These are phyloP conservation scores for Clarias fuscus DNA, from an alignment of 2,797 vertebrate species.

Conservation along the genomic window DNA sequence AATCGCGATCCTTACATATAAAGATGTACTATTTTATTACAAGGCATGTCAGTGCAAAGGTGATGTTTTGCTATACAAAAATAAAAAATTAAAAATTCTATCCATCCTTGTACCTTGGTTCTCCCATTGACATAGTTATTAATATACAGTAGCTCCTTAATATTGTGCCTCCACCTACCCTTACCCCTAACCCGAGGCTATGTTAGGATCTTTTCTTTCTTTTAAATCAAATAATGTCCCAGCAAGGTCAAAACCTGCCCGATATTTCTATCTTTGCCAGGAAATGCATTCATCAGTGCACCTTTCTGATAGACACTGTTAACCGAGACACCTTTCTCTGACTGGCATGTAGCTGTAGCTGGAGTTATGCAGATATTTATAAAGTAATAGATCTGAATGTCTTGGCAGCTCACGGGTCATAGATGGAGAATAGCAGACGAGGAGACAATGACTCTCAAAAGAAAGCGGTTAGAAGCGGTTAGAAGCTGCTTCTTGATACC, in stretches of 20 bases:
- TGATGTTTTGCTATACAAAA: background rate
- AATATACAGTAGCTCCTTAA: background rate
- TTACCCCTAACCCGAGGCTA: background rate
- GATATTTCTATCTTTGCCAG: background rate
- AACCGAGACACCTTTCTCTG: constrained; percentile 55
- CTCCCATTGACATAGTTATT: background rate
- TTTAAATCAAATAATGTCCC: background rate
- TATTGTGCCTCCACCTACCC: too few species aligned
- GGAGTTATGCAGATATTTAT: constrained; percentile 41
- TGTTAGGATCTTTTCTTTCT: background rate
- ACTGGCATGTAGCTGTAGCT: constrained; percentile 44
- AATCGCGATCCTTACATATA: background rate
- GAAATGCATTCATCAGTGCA: background rate
- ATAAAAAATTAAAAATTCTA: background rate
- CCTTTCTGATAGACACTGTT: constrained; percentile 27
- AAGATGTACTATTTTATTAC: background rate
- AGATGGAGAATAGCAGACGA: constrained; percentile 63
- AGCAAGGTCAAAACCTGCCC: too few species aligned
- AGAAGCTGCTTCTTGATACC: constrained; percentile 49
- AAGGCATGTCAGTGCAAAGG: background rate
- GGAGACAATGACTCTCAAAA: constrained; percentile 61
- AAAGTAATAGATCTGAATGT: background rate
- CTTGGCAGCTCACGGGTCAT: constrained; percentile 27
- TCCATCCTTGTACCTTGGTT: background rate
- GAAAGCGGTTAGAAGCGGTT: constrained; percentile 65